Evolutionary conservation across 2,113 vertebrate species (phyloP).

Genomic region (Cochlearius cochlearius): DNA sequence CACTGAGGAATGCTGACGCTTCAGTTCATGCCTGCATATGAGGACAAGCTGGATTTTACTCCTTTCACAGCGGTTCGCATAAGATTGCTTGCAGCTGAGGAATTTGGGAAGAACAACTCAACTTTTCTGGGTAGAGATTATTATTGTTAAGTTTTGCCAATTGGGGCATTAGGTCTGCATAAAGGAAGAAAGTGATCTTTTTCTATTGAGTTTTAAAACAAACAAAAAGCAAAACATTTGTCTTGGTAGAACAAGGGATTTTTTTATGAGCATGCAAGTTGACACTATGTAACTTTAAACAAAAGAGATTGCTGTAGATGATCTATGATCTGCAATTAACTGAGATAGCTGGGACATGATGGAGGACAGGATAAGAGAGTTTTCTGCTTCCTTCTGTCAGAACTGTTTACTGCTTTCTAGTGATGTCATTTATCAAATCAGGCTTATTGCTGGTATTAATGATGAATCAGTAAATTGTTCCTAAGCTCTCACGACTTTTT

Average conservation of each 20-base stretch:
- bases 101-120: not conserved
- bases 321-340: not conserved
- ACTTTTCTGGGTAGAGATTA: not conserved
- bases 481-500: not conserved
- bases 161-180: not conserved
- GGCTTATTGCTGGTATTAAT: not conserved
- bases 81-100: not conserved
- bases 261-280: not conserved
- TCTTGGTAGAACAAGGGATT: not conserved
- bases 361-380: not conserved
- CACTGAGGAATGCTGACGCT: not conserved
- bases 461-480: not conserved
- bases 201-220: not conserved
- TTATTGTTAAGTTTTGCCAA: not conserved
- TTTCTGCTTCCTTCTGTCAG: not conserved
- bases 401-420: not conserved
- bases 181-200: not conserved
- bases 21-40: not conserved
- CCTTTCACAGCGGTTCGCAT: not conserved
- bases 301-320: not conserved
- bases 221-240: not conserved
- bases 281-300: not conserved
- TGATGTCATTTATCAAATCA: not conserved
- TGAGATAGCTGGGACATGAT: not conserved
- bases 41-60: not conserved